Percentiles rank a stretch among this genome's conserved stretches.
These are phyloP conservation scores for Epizoanthus ramosus DNA, from an alignment of 92 coral and sea anemone species.

Conservation along the genomic window DNA sequence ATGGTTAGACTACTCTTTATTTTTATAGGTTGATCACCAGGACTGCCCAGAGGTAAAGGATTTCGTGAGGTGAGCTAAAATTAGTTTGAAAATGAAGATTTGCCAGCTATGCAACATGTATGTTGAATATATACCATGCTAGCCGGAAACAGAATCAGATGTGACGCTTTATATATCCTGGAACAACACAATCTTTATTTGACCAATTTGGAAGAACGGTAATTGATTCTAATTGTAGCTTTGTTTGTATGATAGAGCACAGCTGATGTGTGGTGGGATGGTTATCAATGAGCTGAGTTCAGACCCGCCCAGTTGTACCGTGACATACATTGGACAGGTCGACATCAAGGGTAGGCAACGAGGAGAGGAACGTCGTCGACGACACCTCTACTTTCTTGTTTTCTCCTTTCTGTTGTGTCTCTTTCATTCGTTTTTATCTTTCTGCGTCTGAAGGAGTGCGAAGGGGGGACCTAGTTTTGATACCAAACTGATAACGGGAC, in stretches of 20 bases:
- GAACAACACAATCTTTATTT: neutral
- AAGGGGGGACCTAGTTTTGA: no score
- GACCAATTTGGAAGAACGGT: neutral
- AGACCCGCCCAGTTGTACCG: conserved; percentile 33
- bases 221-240: neutral
- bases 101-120: neutral
- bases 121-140: neutral
- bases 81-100: neutral
- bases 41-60: conserved; percentile 3
- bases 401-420: no score
- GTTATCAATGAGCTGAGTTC: conserved; percentile 37
- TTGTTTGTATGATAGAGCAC: conserved; percentile 20
- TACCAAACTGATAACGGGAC: no score
- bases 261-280: conserved; percentile 37
- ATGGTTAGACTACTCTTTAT: no score
- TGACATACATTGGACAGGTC: conserved; percentile 37
- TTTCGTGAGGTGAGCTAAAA: neutral
- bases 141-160: neutral
- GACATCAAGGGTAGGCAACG: conserved; percentile 37
- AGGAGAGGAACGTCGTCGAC: neutral
- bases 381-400: neutral
- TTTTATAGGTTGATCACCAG: conserved; percentile 7
- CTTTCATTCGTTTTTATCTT: no score
- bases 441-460: no score
- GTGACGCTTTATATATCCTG: neutral